Evolutionary conservation across 2,797 vertebrate species (phyloP), one percentile per base, ranked within the genome.

Genomic region (Gallinago solitaria): DNA sequence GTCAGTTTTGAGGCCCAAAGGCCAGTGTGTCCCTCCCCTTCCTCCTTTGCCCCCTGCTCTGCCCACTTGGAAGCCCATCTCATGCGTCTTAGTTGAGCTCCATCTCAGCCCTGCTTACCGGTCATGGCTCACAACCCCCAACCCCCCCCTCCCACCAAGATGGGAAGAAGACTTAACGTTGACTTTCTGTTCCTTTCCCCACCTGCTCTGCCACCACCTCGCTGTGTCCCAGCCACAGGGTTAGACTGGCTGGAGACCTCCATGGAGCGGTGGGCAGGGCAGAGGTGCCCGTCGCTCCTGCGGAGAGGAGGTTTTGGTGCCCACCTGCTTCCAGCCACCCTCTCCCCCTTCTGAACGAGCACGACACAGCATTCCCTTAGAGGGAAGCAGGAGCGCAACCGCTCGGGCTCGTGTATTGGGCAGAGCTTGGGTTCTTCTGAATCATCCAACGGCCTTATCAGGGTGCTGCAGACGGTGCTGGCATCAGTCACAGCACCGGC

Each of bases 361-460:
- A 32, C 6, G 20, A 23, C 35, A 5, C 83, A 56, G 32, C 18
- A 45, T 92, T 94, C 74, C 79, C 3, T 73, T 43, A 39, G 60
- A 19, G 1, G 0, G 95, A 63, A 87, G 45, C 56, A 93, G 83
- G 83, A 96, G 89, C 82, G 21, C 69, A 83, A 83, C 74, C 33
- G 1, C 51, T 57, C 0, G 2, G 82, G 80, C 83, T 95, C 50
- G 14, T 87, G 43, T 14, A 12, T 69, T 94, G 64, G 76, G 97
- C 90, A 92, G 83, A 94, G 87, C 87, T 56, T 12, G 63, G 90
- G 92, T 96, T 86, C 85, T 93, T 96, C 68, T 95, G 95, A 91
- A 94, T 95, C 95, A 96, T 89, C 90, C 95, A 15, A 25, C 51
- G 30, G 82, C 94, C 97, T 97, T 97, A 97, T 97, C 96, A 93